Evolutionary conservation across 2,797 vertebrate species (phyloP), one percentile per base, ranked within the genome.

Genomic region (Acanthurus tractus): DNA sequence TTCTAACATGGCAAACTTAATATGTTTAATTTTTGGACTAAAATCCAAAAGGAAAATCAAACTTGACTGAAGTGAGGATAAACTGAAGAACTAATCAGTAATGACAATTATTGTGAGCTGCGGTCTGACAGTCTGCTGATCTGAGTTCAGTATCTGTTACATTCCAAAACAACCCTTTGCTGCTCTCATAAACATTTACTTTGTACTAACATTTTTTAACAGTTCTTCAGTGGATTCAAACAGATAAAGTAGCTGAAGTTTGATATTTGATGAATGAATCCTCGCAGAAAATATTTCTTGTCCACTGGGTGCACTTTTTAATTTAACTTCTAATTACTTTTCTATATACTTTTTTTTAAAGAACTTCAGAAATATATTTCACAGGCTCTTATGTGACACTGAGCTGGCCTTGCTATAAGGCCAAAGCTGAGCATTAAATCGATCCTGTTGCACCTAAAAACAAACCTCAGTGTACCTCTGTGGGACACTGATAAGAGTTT

Each of bases 331-430:
- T 89, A 84, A 91, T 88, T 70, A 71, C 76, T 84, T 90, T 86
- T 88, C 82, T 87, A 83, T 86, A 78, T 83, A 58, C 79, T 50
- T 76, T 55, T 81, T 81, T 88, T 88, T 63, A 4, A 29, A 79
- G 66, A 59, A 81, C 81, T 69, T 70, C n/a, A 87, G 45, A 81
- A 78, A 29, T 29, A 87, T 83, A 83, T 86, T 84, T 54, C 88
- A 76, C 57, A 78, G 14, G 55, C 70, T 59, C 29, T 64, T 46
- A 13, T 45, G 22, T 65, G 71, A 68, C 66, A 67, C 75, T 63
- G 52, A 69, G 48, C 74, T 52, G 45, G 44, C 53, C 44, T 6
- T 59, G 44, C 62, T 25, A 3, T 50, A 22, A n/a, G 2, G 38
- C 13, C 22, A 36, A 4, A 6, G n/a, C 48, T 54, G 25, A 40